A percentile compares a stretch with the other conserved stretches of the same genome.
These are phyloP conservation scores for Xestia rhomboidea DNA, from an alignment of 2,888 invertebrate genomes.

Conservation along the genomic window DNA sequence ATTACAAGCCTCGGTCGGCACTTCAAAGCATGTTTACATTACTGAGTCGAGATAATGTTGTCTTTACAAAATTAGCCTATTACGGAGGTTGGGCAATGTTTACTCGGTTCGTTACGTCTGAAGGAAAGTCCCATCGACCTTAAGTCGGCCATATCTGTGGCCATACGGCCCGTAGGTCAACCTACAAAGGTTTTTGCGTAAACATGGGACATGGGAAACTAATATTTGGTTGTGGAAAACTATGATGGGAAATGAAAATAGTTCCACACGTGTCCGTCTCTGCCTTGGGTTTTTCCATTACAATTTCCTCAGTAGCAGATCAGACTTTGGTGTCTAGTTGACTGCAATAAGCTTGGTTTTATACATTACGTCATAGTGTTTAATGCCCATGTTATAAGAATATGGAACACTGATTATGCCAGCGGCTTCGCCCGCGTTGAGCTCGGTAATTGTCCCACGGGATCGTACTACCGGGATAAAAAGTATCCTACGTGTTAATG, in stretches of 20 bases:
- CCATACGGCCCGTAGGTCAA: conserved; percentile 51
- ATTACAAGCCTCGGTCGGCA: conserved; percentile 78
- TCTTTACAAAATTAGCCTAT: conserved; percentile 87
- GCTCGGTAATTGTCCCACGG: too few species aligned
- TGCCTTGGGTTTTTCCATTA: too few species aligned
- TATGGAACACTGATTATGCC: neutral
- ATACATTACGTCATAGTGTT: too few species aligned
- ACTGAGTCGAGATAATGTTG: conserved; percentile 83
- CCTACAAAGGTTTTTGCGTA: conserved; percentile 57
- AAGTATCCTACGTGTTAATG: too few species aligned
- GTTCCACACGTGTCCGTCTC: neutral
- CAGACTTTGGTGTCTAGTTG: neutral
- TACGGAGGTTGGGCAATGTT: conserved; percentile 83
- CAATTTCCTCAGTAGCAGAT: too few species aligned
- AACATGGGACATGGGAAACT: conserved; percentile 51
- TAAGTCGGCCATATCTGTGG: conserved; percentile 44
- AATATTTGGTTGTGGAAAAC: conserved; percentile 49
- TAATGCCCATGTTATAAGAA: neutral
- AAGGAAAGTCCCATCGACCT: conserved; percentile 75
- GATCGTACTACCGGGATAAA: too few species aligned
- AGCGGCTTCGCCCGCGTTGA: too few species aligned
- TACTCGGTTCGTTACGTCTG: conserved; percentile 77
- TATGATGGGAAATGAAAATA: conserved; percentile 26
- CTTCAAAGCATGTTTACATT: conserved; percentile 84
- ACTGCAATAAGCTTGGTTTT: too few species aligned